phyloP scores from a whole-genome alignment of 2,113 vertebrate genomes.

The Barnardius zonarius region DNA sequence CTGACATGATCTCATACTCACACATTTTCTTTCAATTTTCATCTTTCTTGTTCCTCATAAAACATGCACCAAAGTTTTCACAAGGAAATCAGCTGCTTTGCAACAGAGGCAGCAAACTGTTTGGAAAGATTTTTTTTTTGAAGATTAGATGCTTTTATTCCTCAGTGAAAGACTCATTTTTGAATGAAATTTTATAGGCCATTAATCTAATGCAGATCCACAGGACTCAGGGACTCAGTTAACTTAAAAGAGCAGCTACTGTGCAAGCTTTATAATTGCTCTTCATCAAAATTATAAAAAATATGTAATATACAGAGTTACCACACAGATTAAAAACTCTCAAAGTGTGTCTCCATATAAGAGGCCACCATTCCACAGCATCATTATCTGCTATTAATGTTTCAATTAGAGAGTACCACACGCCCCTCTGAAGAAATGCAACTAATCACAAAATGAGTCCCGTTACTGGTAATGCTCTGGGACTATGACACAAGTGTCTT shows the following conservation, averaged over 20 bases:
- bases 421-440: not conserved
- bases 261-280: not conserved
- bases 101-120: not conserved
- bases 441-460: not conserved
- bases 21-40: not conserved
- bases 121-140: not conserved
- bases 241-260: constrained; percentile 9
- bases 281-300: constrained; percentile 1
- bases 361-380: not conserved
- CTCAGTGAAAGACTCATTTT: not conserved
- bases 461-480: not conserved
- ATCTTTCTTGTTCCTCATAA: not conserved
- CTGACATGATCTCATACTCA: not conserved
- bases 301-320: not conserved
- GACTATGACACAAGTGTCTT: not conserved
- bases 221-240: not conserved
- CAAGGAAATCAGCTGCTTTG: not conserved
- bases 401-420: constrained; percentile 18
- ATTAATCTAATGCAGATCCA: not conserved
- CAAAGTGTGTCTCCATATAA: not conserved
- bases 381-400: constrained; percentile 49
- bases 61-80: not conserved
- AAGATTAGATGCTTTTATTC: not conserved
- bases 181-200: not conserved
- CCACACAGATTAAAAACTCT: constrained; percentile 34